Evolutionary conservation across 2,888 invertebrate species (phyloP), one percentile per base, ranked within the genome.

Genomic region (Aricia artaxerxes): DNA sequence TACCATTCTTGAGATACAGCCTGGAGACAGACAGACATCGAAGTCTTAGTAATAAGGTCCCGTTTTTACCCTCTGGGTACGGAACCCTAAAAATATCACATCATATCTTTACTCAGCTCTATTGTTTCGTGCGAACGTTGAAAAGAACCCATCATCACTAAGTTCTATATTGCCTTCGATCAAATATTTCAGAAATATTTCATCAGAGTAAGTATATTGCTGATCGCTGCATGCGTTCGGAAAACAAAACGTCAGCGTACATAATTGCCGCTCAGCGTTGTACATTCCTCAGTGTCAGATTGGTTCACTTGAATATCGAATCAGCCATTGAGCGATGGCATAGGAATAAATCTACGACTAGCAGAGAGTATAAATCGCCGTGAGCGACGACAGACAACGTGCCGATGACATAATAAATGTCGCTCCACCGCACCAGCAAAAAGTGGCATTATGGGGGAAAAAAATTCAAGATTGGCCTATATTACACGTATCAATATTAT

Each of bases 381-480:
- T 75, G 75, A 49, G 49, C 75, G 75, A 53, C 75, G 53, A 53
- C 75, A 49, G 75, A 24, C 75, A 75, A 31, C 31, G 31, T 75
- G 75, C 49, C 53, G 75, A 44, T 75, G 75, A 75, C 75, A 75
- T 75, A 75, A 75, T 75, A 75, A 75, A 75, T 75, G 75, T 75
- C 75, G 53, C 31, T 75, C 53, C 1, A 75, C 1, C 53, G 6
- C 24, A 44, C 40, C 6, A 75, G 35, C 75, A 75, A 75, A 73
- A 73, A 73, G 73, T 44, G 44, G 40, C 44, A 73, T 49, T 7
- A 73, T 73, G 44, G 11, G 64, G 64, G 31, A 64, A 64, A n/a
- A 64, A 64, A 31, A n/a, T n/a, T 64, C 64, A 31, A 64, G 64
- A 64, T 24, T 24, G 24, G 24, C 24, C 24, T 24, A 24, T 24